Base-by-base conservation (phyloP, 2,797 vertebrate genomes). In the Protonibea diacanthus region DNA sequence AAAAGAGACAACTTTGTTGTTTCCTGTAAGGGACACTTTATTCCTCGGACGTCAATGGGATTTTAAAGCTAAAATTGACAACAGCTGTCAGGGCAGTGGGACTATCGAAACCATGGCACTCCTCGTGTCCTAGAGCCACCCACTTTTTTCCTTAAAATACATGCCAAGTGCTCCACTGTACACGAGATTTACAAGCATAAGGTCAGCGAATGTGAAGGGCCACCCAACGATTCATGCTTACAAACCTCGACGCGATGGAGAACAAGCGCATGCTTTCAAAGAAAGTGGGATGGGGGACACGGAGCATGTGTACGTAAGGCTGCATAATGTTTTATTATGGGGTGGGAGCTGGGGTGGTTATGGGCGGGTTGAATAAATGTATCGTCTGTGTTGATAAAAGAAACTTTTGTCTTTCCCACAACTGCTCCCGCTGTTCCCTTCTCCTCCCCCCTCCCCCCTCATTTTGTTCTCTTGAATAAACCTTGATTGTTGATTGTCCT, bases 401-500 rank as follows among this genome's bases (percentile, higher is more conserved):
- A 66, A 87, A 78, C 64, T 80, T 83, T 80, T 81, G 74, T 88
- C 62, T 87, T 81, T 84, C 57, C 60, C 70, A 80, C 51, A 84
- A 71, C 62, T 73, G 3, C 71, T 83, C 83, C 59, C 7, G 14
- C 72, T 63, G 49, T 71, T 74, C 67, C 66, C 66, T 38, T 51
- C 52, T 21, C 57, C 61, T 17, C 48, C 45, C 48, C 51, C 55
- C 27, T 3, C 49, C 45, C 69, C 53, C 15, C 33, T 74, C 72
- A 78, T 88, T 85, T 81, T 78, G 52, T 88, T 92, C 74, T 91
- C 81, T 85, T 85, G 55, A 92, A 89, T 93, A 93, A 91, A 92
- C 86, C 73, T 86, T 86, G 67, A 91, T 90, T 89, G 89, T 93
- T 86, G 70, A 88, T 93, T 93, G 92, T 93, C 90, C 80, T 90